Evolutionary conservation across 2,888 invertebrate genomes (phyloP).

Genomic region (Caenorhabditis imperialis): DNA sequence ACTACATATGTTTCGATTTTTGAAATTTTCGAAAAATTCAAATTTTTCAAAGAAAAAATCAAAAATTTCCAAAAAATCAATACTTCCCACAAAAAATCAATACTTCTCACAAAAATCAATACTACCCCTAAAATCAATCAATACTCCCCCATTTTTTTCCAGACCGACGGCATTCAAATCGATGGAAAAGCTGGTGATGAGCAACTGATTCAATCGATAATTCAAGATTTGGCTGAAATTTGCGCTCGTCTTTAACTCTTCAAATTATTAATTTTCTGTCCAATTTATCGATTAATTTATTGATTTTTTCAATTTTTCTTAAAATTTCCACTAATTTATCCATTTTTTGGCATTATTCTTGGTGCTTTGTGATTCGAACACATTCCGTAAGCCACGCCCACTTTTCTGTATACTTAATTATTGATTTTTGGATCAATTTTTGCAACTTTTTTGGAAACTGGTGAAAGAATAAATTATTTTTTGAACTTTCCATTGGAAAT

Average conservation of each 20-base stretch:
- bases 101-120: too few species aligned
- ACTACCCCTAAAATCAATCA: too few species aligned
- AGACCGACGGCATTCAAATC: slow-evolving; percentile 62
- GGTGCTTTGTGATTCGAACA: not conserved
- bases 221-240: slow-evolving; percentile 61
- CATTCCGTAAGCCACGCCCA: not conserved
- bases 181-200: slow-evolving; percentile 68
- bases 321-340: not conserved
- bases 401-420: not conserved
- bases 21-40: not conserved
- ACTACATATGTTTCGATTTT: not conserved
- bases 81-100: too few species aligned
- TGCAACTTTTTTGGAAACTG: not conserved
- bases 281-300: not conserved
- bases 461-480: not conserved
- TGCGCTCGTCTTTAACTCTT: too few species aligned
- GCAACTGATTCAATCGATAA: slow-evolving; percentile 59
- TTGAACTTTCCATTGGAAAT: slow-evolving; percentile 13
- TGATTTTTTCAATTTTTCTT: not conserved
- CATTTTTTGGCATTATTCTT: not conserved
- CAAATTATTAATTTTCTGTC: too few species aligned
- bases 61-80: slow-evolving; percentile 11
- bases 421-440: not conserved
- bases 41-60: slow-evolving; percentile 2
- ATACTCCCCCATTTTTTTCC: too few species aligned